A percentile compares a stretch with the other conserved stretches of the same genome.
phyloP scores from a whole-genome alignment of 2,113 vertebrate genomes.

The Pithys albifrons region DNA sequence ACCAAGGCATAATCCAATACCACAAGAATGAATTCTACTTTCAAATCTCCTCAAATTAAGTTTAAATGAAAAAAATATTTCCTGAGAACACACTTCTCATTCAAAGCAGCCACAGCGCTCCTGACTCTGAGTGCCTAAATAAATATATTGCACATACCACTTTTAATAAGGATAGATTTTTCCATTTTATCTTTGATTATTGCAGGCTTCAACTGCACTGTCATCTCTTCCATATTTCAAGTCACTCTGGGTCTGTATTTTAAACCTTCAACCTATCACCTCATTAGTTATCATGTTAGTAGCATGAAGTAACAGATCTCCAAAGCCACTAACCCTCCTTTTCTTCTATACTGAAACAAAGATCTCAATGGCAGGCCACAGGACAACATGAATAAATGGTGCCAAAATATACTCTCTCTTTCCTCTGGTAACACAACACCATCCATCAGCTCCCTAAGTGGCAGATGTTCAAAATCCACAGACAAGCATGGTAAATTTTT shows the following conservation, averaged over 20 bases:
- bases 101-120: background rate
- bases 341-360: background rate
- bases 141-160: background rate
- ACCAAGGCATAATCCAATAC: background rate
- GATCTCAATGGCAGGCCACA: background rate
- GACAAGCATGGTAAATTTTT: background rate
- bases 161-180: background rate
- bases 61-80: background rate
- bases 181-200: background rate
- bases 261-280: background rate
- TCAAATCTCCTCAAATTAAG: background rate
- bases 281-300: background rate
- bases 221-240: background rate
- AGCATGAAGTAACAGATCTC: background rate
- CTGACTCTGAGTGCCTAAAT: background rate
- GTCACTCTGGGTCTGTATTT: background rate
- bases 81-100: background rate
- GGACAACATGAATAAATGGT: background rate
- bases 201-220: background rate
- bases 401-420: background rate
- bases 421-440: background rate
- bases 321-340: background rate
- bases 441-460: background rate
- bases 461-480: background rate
- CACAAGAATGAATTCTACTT: background rate